Conservation (phyloP, 2,888 invertebrate genomes). For the Lasioglossum oenotherae region DNA sequence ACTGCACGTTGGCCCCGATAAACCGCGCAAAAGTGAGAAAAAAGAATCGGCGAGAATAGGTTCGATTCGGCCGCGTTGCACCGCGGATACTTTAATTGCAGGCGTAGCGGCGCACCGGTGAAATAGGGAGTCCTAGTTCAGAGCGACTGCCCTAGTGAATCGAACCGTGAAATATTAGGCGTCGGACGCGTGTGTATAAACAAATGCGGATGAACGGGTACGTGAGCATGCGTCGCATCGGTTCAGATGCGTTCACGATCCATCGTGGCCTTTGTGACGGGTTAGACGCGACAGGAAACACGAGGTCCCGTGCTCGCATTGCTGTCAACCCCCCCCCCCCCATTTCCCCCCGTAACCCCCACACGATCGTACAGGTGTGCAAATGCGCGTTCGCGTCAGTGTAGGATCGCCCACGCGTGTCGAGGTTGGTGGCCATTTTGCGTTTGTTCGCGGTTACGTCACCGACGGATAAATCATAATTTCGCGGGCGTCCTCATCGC, state of each 20-base stretch:
- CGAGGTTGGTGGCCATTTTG: slow-evolving; percentile 21
- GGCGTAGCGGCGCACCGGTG: background rate
- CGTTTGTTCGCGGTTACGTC: slow-evolving; percentile 23
- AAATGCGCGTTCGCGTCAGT: background rate
- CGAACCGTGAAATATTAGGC: slow-evolving; percentile 58
- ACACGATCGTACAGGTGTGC: background rate
- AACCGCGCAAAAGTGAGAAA: background rate
- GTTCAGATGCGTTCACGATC: slow-evolving; percentile 40
- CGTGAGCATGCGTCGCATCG: slow-evolving; percentile 30
- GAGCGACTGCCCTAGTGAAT: slow-evolving; percentile 35
- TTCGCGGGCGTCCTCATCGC: background rate
- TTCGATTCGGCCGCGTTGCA: background rate
- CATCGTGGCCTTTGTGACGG: slow-evolving; percentile 48
- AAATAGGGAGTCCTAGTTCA: slow-evolving; percentile 21
- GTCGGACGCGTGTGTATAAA: slow-evolving; percentile 6
- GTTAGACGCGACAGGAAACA: slow-evolving; percentile 49
- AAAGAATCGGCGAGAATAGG: background rate
- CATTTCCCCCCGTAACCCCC: background rate
- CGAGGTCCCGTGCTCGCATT: slow-evolving; percentile 38
- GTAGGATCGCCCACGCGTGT: background rate
- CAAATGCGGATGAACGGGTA: slow-evolving; percentile 30
- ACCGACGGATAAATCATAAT: slow-evolving; percentile 26
- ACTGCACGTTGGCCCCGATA: background rate
- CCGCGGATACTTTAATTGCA: slow-evolving; percentile 6
- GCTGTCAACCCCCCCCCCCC: slow-evolving; percentile 27